A percentile compares a stretch with the other conserved stretches of the same genome.
These are phyloP conservation scores for Stegophylla sp. DNA, from an alignment of 2,888 invertebrate genomes.

Conservation along the genomic window DNA sequence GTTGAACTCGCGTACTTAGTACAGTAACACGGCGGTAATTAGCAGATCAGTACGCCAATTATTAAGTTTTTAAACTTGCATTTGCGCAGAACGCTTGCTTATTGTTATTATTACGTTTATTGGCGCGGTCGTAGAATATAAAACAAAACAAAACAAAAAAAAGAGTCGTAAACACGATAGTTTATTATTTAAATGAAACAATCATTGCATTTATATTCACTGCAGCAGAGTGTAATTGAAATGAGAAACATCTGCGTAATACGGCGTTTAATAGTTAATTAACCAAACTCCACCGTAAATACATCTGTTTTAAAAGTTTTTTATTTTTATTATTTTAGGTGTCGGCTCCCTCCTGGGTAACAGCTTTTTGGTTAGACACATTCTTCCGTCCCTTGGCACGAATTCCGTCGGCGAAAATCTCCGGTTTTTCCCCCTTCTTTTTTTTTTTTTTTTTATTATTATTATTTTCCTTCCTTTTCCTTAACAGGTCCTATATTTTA, in stretches of 20 bases:
- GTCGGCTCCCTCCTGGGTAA: not conserved
- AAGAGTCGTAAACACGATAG: not conserved
- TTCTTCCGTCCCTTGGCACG: not conserved
- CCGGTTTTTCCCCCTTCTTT: not conserved
- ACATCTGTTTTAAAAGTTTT: constrained; percentile 8
- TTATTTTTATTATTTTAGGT: not conserved
- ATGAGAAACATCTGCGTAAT: not conserved
- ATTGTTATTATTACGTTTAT: too few relatives aligned
- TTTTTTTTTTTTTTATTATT: not conserved
- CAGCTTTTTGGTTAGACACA: not conserved
- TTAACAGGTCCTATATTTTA: not conserved
- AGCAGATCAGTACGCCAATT: not conserved
- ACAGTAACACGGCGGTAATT: not conserved
- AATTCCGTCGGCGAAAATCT: not conserved
- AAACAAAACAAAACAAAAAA: not conserved
- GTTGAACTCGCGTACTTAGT: not conserved
- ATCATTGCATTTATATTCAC: not conserved
- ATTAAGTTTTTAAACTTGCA: not conserved
- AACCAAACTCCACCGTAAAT: not conserved
- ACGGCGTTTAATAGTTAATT: constrained; percentile 12
- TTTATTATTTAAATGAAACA: not conserved
- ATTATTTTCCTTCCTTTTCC: not conserved
- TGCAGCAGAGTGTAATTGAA: not conserved
- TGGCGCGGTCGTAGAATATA: not conserved
- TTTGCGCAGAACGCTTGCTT: not conserved